phyloP scores from a whole-genome alignment of 2,113 vertebrate genomes.

The Cyphomyrus discorhynchus region DNA sequence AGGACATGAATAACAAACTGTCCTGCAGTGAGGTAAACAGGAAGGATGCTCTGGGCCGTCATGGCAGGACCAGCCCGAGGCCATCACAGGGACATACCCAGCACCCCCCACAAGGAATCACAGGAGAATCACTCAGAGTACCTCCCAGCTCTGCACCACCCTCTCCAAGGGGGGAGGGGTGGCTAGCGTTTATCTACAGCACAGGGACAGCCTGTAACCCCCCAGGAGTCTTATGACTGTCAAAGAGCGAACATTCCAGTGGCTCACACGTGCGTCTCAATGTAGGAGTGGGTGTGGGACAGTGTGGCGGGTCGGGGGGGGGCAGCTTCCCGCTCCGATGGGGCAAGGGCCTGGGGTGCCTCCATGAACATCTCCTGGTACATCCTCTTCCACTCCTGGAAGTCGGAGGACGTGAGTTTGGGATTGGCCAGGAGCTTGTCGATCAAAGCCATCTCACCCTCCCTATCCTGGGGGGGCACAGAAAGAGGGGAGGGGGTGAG shows the following conservation, averaged over 20 bases:
- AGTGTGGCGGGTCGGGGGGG: slow-evolving; percentile 78
- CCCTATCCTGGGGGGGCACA: slow-evolving; percentile 80
- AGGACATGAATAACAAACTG: background rate
- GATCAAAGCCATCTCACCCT: slow-evolving; percentile 94
- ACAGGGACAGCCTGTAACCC: background rate
- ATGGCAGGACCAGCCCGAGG: slow-evolving; percentile 18
- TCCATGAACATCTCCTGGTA: slow-evolving; percentile 89
- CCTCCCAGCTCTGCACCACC: background rate
- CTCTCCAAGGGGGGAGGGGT: background rate
- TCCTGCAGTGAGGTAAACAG: slow-evolving; percentile 21
- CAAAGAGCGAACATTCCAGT: slow-evolving; percentile 7
- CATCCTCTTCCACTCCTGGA: slow-evolving; percentile 92
- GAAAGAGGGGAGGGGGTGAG: slow-evolving; percentile 51
- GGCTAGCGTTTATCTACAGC: background rate
- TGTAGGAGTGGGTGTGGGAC: slow-evolving; percentile 92
- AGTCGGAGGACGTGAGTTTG: slow-evolving; percentile 87
- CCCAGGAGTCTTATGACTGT: background rate
- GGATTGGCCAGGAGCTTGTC: slow-evolving; percentile 90
- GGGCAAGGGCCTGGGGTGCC: slow-evolving; percentile 57
- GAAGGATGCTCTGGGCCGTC: background rate
- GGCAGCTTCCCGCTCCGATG: slow-evolving; percentile 54
- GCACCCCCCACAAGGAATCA: background rate
- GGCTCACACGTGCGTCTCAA: slow-evolving; percentile 90
- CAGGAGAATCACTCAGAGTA: background rate
- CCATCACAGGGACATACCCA: background rate